Evolutionary conservation across 2,888 invertebrate species (phyloP).

Genomic region (Lydus trimaculatus): DNA sequence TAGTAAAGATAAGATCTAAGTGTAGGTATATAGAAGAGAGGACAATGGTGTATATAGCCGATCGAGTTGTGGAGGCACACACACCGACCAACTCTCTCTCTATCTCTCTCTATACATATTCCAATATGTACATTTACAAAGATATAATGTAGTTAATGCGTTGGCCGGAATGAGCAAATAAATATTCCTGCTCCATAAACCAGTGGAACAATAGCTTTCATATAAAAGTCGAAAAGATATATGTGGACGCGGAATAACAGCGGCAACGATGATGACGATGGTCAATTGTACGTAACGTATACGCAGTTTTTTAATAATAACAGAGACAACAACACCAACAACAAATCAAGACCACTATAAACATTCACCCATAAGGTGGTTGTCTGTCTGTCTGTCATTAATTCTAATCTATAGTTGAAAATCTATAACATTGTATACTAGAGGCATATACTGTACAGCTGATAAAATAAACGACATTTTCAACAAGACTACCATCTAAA

Average conservation of each 20-base stretch:
- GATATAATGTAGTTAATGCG: slow-evolving; percentile 44
- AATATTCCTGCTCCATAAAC: slow-evolving; percentile 45
- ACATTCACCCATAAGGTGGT: slow-evolving; percentile 3
- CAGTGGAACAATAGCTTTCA: slow-evolving; percentile 43
- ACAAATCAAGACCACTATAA: neutral
- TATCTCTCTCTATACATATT: neutral
- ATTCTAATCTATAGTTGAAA: slow-evolving; percentile 31
- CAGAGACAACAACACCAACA: neutral
- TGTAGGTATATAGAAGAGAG: slow-evolving; percentile 13
- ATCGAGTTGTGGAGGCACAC: slow-evolving; percentile 15
- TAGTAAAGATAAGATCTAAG: slow-evolving; percentile 41
- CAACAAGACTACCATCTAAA: slow-evolving; percentile 21
- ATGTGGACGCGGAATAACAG: slow-evolving; percentile 22
- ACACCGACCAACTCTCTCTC: slow-evolving; percentile 6
- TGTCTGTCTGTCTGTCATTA: slow-evolving; percentile 25
- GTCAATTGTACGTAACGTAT: neutral
- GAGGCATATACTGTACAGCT: slow-evolving; percentile 26
- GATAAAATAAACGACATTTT: slow-evolving; percentile 25
- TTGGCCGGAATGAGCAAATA: slow-evolving; percentile 49
- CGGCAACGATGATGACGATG: slow-evolving; percentile 1
- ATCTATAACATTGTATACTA: slow-evolving; percentile 20
- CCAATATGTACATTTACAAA: slow-evolving; percentile 21
- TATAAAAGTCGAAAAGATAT: slow-evolving; percentile 39
- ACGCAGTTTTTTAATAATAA: slow-evolving; percentile 3
- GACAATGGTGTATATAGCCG: slow-evolving; percentile 30